Evolutionary conservation across 2,113 vertebrate species (phyloP).

Genomic region (Tor tambroides): DNA sequence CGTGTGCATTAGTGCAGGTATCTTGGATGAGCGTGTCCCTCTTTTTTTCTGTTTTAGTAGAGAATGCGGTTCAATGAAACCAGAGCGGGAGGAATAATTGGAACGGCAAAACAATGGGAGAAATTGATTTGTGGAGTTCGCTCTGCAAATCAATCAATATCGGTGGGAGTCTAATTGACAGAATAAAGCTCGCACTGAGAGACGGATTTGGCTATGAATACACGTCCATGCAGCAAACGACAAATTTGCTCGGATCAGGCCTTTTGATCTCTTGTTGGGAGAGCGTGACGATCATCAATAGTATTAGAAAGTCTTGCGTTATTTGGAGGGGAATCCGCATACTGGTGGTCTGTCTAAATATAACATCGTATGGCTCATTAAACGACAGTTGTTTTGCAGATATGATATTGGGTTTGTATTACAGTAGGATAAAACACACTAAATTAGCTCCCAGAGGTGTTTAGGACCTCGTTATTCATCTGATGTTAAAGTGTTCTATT

Average conservation of each 20-base stretch:
- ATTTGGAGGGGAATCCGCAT: not conserved
- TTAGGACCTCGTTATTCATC: not conserved
- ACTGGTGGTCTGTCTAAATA: constrained; percentile 14
- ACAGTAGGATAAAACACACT: constrained; percentile 15
- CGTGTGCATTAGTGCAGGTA: not conserved
- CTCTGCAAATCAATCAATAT: constrained; percentile 54
- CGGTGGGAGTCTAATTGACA: constrained; percentile 54
- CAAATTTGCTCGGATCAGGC: constrained; percentile 14
- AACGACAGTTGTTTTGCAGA: constrained; percentile 8
- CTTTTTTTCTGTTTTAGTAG: not conserved
- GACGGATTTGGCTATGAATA: constrained; percentile 35
- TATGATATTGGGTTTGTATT: constrained; percentile 45
- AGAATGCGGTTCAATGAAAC: constrained; percentile 33
- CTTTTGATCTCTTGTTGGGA: constrained; percentile 32
- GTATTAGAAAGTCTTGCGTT: not conserved
- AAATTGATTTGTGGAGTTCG: constrained; percentile 52
- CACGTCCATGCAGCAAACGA: not conserved
- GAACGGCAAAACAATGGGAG: constrained; percentile 52
- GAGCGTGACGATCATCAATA: not conserved
- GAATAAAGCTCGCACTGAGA: constrained; percentile 37
- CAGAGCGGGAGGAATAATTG: constrained; percentile 54
- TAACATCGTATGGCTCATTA: constrained; percentile 34
- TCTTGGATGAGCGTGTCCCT: not conserved
- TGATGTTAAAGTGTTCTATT: constrained; percentile 16
- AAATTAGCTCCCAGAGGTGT: constrained; percentile 41